Conservation (phyloP, 2,888 invertebrate genomes). For the Cotesia congregata region DNA sequence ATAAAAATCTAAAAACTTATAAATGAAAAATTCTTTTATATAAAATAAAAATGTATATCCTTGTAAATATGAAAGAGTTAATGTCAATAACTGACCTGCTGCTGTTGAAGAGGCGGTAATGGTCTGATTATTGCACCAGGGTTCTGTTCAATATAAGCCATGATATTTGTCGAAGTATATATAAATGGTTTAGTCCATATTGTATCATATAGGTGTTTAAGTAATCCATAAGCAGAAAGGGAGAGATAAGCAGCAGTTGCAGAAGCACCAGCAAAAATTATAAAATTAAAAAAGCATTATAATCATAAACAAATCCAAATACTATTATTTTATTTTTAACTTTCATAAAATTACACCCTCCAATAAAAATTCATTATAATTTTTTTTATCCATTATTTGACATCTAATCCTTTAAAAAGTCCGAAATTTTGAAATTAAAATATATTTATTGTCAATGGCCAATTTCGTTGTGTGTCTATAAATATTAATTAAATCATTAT, state of each 20-base stretch:
- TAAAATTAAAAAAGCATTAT: slow-evolving; percentile 18
- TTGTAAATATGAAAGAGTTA: background rate
- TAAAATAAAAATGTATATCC: background rate
- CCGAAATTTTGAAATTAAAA: too few species aligned
- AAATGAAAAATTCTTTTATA: too few species aligned
- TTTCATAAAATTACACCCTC: background rate
- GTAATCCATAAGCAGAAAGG: slow-evolving; percentile 20
- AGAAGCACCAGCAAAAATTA: slow-evolving; percentile 17
- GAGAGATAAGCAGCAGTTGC: slow-evolving; percentile 26
- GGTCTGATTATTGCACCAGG: slow-evolving; percentile 56
- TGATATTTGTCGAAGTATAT: slow-evolving; percentile 21
- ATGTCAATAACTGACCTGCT: slow-evolving; percentile 60
- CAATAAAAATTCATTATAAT: background rate
- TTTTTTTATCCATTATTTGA: background rate
- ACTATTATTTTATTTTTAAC: background rate
- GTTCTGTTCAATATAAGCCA: slow-evolving; percentile 45
- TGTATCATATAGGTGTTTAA: slow-evolving; percentile 32
- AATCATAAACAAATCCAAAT: background rate
- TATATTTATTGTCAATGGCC: slow-evolving; percentile 51
- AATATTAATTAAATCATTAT: slow-evolving; percentile 44
- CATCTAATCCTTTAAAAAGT: too few species aligned
- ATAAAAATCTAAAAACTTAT: too few species aligned
- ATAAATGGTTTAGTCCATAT: slow-evolving; percentile 31
- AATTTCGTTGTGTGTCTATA: slow-evolving; percentile 65
- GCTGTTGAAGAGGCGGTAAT: slow-evolving; percentile 53